Evolutionary conservation across 2,113 vertebrate genomes (phyloP).

Genomic region (Hepsetus odoe): DNA sequence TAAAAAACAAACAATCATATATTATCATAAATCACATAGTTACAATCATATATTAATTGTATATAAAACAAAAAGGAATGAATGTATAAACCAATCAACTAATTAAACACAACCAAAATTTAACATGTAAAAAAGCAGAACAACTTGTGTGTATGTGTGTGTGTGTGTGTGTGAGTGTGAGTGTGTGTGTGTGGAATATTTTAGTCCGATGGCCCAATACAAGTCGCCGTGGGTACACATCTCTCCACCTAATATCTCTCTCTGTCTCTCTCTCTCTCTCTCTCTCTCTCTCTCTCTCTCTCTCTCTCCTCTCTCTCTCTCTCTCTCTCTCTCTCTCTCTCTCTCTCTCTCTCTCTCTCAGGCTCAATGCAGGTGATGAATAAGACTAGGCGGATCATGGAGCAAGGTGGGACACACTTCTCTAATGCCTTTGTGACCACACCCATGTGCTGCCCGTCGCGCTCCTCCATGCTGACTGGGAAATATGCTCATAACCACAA

Average conservation of each 20-base stretch:
- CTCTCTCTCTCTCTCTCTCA: slow-evolving; percentile 53
- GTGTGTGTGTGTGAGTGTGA: not conserved
- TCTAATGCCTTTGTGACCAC: slow-evolving; percentile 96
- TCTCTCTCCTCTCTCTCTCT: slow-evolving; percentile 3
- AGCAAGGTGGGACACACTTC: slow-evolving; percentile 92
- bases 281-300: not conserved
- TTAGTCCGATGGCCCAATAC: no score
- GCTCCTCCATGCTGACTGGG: slow-evolving; percentile 93
- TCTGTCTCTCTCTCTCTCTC: no score
- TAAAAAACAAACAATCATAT: no score
- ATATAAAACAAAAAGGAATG: no score
- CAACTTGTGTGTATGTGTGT: not conserved
- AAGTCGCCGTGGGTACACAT: no score
- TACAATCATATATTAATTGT: no score
- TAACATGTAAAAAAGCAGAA: no score
- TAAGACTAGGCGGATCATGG: slow-evolving; percentile 93
- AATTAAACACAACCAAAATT: no score
- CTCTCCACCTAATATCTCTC: no score
- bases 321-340: not conserved
- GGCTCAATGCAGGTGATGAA: slow-evolving; percentile 99
- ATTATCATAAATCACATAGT: no score
- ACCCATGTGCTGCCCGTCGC: slow-evolving; percentile 96
- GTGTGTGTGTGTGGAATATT: no score
- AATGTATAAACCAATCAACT: no score
- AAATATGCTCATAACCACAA: slow-evolving; percentile 98